Evolutionary conservation across 2,888 invertebrate species (phyloP).

Genomic region (Fragum fragum): DNA sequence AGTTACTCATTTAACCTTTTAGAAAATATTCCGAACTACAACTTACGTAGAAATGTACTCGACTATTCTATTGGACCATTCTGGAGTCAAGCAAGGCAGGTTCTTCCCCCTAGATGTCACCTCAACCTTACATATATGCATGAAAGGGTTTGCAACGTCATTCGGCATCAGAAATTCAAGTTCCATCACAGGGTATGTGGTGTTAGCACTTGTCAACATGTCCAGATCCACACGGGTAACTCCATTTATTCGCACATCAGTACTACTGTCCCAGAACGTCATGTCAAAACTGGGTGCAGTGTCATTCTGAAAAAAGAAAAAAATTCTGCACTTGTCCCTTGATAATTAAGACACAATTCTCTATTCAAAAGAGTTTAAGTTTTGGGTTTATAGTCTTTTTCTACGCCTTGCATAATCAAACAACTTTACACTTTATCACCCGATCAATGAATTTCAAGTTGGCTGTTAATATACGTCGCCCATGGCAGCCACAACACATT

Average conservation of each 20-base stretch:
- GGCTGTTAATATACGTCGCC: no score
- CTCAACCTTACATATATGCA: constrained; percentile 77
- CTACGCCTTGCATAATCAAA: no score
- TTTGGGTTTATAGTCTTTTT: no score
- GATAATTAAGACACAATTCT: no score
- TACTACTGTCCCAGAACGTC: constrained; percentile 54
- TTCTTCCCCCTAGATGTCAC: constrained; percentile 80
- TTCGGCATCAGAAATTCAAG: constrained; percentile 82
- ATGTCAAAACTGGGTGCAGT: constrained; percentile 69
- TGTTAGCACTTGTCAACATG: constrained; percentile 71
- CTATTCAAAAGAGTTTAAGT: no score
- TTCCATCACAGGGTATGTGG: constrained; percentile 75
- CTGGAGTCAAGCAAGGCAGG: constrained; percentile 79
- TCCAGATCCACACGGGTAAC: constrained; percentile 58
- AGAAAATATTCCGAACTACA: no score
- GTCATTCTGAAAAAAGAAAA: constrained; percentile 58
- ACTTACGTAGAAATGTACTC: constrained; percentile 72
- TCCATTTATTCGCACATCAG: constrained; percentile 63
- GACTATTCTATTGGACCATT: constrained; percentile 67
- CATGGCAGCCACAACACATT: no score
- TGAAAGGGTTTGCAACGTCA: constrained; percentile 64
- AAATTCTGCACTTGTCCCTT: no score
- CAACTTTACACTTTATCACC: no score
- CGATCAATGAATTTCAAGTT: no score
- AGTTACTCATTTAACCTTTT: no score